Percentiles rank a stretch among this genome's conserved stretches.
phyloP scores from a whole-genome alignment of 2,888 invertebrate species.

The Hemaris fuciformis region DNA sequence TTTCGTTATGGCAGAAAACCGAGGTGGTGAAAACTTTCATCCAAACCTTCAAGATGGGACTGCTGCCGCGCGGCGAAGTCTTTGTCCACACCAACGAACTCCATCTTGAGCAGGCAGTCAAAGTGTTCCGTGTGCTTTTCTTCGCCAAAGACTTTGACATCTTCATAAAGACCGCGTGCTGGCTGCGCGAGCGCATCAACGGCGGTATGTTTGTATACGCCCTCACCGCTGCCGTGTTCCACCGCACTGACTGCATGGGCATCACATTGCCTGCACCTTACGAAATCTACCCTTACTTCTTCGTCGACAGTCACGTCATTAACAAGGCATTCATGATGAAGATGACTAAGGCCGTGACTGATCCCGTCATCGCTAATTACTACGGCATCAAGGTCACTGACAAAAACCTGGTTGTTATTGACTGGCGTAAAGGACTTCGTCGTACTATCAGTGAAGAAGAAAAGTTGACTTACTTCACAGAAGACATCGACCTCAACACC shows the following conservation, averaged over 20 bases:
- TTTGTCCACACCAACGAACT: constrained; percentile 83
- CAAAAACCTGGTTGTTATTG: constrained; percentile 82
- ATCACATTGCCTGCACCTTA: constrained; percentile 87
- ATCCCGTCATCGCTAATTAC: constrained; percentile 77
- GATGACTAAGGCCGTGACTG: constrained; percentile 81
- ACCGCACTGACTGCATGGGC: constrained; percentile 84
- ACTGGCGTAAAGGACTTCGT: constrained; percentile 85
- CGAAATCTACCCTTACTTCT: constrained; percentile 89
- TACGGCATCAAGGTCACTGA: constrained; percentile 75
- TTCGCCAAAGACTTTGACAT: constrained; percentile 86
- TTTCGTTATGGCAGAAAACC: constrained; percentile 60
- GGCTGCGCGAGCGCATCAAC: constrained; percentile 86
- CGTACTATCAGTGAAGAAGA: constrained; percentile 82
- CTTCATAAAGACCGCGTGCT: constrained; percentile 85
- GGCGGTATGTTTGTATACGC: constrained; percentile 88
- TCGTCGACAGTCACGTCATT: constrained; percentile 87
- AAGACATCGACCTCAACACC: constrained; percentile 88
- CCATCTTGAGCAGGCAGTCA: constrained; percentile 83
- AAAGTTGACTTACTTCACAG: constrained; percentile 86
- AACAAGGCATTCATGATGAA: constrained; percentile 84
- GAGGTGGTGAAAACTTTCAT: constrained; percentile 82
- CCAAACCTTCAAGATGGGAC: constrained; percentile 77
- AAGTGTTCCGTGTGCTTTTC: constrained; percentile 83
- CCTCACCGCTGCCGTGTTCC: constrained; percentile 84
- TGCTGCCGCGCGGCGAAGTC: constrained; percentile 81